Conservation (phyloP, 2,113 vertebrate genomes). For the Ptychochromis oligacanthus region DNA sequence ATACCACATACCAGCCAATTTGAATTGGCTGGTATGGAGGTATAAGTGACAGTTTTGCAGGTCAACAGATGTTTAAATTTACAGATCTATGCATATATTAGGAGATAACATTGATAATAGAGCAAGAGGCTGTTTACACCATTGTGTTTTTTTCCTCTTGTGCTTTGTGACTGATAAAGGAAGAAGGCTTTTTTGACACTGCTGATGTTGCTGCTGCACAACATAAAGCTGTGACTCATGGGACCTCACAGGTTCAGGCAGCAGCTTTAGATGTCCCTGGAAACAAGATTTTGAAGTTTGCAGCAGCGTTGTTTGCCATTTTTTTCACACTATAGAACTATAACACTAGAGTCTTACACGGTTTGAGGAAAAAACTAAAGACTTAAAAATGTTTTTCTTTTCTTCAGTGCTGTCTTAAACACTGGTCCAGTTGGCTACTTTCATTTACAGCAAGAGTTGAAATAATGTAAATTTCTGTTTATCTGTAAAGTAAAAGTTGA, state of each 20-base stretch:
- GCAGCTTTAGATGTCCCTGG: conserved; percentile 21
- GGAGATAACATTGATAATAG: conserved; percentile 8
- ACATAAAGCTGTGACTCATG: conserved; percentile 48
- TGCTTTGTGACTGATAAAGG: conserved; percentile 31
- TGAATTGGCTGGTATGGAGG: not conserved
- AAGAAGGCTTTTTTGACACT: conserved; percentile 37
- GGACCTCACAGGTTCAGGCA: conserved; percentile 45
- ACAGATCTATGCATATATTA: conserved; percentile 8
- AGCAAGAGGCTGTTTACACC: conserved; percentile 1
- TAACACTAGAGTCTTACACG: not conserved
- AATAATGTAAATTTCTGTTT: not conserved
- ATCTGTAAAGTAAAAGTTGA: not conserved
- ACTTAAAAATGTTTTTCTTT: not conserved
- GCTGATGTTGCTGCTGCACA: conserved; percentile 30
- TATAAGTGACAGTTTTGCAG: not conserved
- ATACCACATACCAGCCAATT: too few relatives aligned
- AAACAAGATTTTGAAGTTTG: conserved; percentile 34
- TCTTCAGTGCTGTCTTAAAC: not conserved
- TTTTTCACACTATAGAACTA: conserved; percentile 6
- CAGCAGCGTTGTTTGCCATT: conserved; percentile 28
- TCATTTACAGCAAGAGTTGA: not conserved
- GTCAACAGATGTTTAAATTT: not conserved
- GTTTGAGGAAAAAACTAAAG: not conserved
- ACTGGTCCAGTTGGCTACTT: not conserved
- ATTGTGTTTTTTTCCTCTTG: not conserved